These are phyloP conservation scores for Crocuta crocuta DNA, from an alignment of 2,113 vertebrate species.

Conservation along the genomic window DNA sequence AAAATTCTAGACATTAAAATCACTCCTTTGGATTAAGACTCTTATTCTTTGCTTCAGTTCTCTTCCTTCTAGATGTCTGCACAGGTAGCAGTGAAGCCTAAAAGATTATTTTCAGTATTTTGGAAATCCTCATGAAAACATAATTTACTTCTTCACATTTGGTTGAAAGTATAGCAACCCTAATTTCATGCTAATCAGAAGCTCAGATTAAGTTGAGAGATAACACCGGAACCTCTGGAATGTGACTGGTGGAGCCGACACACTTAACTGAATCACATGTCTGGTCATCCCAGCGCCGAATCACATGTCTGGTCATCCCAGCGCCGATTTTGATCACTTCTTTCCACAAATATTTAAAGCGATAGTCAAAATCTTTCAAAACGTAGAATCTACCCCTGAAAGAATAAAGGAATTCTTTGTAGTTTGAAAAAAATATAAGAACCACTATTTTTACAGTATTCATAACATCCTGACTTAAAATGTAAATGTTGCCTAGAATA, in stretches of 20 bases:
- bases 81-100: neutral
- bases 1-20: neutral
- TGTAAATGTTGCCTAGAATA: neutral
- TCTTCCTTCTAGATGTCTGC: neutral
- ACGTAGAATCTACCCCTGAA: neutral
- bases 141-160: constrained; percentile 50
- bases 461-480: neutral
- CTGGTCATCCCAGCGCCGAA: neutral
- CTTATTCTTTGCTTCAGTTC: neutral
- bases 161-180: neutral
- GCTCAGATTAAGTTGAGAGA: neutral
- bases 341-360: neutral
- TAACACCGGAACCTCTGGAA: neutral
- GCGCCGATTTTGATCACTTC: neutral
- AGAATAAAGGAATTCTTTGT: neutral
- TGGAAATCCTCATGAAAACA: neutral
- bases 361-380: neutral
- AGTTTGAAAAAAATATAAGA: neutral
- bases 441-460: neutral
- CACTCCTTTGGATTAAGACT: constrained; percentile 41
- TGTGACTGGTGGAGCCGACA: neutral
- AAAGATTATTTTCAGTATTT: constrained; percentile 37
- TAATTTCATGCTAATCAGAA: constrained; percentile 28
- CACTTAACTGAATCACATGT: neutral
- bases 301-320: neutral